Evolutionary conservation across 2,113 vertebrate genomes (phyloP), one percentile per base, ranked within the genome.

Genomic region (Chloroceryle aenea): DNA sequence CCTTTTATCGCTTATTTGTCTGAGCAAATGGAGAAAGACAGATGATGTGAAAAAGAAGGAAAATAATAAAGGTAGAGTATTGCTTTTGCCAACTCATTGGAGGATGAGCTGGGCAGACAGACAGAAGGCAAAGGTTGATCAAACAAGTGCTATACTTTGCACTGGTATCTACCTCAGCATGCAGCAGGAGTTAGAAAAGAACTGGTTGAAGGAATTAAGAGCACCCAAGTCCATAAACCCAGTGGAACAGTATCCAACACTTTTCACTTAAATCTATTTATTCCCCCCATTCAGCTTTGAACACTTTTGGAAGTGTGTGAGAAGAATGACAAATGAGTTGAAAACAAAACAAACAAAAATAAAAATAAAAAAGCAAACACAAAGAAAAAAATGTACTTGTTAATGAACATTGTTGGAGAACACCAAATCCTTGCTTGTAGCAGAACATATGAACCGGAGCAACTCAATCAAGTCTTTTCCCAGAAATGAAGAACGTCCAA

Each of bases 1-100:
- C 91, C 75, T 87, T 87, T 96, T 82, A 96, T 95, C 89, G 81
- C 86, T 89, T 94, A 85, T 92, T 96, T 95, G 77, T 95, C 85
- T 73, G 69, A 90, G 85, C 59, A 94, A 93, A 93, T 56, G 77
- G 68, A 91, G 61, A 91, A 84, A 96, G 84, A 90, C 68, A 91
- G 81, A 94, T 69, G 85, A 97, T 14, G 74, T 26, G 56, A 52
- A 74, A 85, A 87, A 53, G 55, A 62, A 67, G 48, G 52, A 78
- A 95, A 90, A 95, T 47, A 73, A 85, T 66, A 91, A 80, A 92
- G 53, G 62, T 59, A 42, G 77, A 69, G n/a, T 34, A 58, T 53
- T 80, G 58, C n/a, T 85, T 83, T 86, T 87, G 71, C 58, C 58
- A 90, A 36, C 21, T 77, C 62, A 22, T 21, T 83, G 34, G 66